phyloP scores from a whole-genome alignment of 2,113 vertebrate genomes.

The Phrynosoma platyrhinos region DNA sequence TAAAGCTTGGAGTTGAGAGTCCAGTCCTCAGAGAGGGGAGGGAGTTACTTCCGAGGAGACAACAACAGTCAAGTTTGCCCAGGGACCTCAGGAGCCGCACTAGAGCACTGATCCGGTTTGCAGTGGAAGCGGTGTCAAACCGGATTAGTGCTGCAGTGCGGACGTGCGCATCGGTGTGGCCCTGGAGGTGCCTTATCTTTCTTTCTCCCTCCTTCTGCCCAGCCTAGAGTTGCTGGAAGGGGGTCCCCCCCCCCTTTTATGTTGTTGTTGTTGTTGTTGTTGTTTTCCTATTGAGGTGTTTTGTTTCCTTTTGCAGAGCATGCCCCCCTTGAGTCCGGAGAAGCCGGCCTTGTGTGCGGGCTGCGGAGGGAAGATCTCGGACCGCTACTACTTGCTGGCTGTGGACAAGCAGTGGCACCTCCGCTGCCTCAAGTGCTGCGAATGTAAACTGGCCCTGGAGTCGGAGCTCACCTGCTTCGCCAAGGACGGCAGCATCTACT shows the following conservation, averaged over 20 bases:
- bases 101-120: no score
- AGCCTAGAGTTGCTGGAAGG: neutral
- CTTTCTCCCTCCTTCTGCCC: fast-evolving
- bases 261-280: neutral
- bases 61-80: no score
- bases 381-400: conserved; percentile 98
- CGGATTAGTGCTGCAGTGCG: no score
- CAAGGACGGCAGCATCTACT: conserved; percentile 99
- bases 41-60: no score
- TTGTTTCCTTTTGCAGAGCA: conserved; percentile 83
- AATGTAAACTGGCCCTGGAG: conserved; percentile 98
- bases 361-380: conserved; percentile 97
- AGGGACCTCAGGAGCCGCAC: neutral
- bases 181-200: no score
- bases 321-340: conserved; percentile 96
- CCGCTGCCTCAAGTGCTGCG: conserved; percentile 98
- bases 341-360: conserved; percentile 98
- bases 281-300: neutral
- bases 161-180: no score
- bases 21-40: no score
- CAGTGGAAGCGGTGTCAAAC: neutral
- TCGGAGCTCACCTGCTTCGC: conserved; percentile 99
- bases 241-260: no score
- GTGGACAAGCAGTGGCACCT: conserved; percentile 99
- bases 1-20: neutral